Base-by-base conservation (phyloP, 30 jellyfish, hydroid and myxozoan genomes). In the Nemopilema nomurai region DNA sequence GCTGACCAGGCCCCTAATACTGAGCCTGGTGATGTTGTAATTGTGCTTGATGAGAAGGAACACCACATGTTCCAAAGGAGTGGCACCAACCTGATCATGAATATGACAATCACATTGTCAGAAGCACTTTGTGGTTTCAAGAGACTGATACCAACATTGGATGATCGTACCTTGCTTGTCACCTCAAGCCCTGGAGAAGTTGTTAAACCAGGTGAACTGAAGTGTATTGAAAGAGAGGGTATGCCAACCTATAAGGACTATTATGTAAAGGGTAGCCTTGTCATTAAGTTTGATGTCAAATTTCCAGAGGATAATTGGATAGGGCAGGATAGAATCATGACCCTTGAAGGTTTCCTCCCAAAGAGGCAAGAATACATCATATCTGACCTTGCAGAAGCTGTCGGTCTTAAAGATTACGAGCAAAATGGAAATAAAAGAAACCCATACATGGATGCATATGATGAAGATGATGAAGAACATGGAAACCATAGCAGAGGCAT, bases 1-100 rank as follows among this genome's bases (percentile, higher is more conserved):
- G 99, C 98, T 3, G 99, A 94, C 76, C 97, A 89, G 71, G 96
- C 97, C 57, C 99, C 99, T 22, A 88, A 85, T 31, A 90, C 89
- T 23, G 99, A 95, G 41, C 99, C 99, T 28, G 99, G 99, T 28
- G 98, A 95, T 70, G 88, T 95, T 19, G 87, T 95, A 22, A 87
- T 94, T 41, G 96, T 94, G 17, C 71, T 94, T 0, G 99, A 94
- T 89, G 97, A 94, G 81, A 91, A 89, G 62, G 97, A 89, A 50
- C 97, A 94, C 70, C 83, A 81, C 28, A 74, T 80, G 16, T 94
- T 89, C 79, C 84, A 85, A 69, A 72, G 99, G 32, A 80, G 80
- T 51, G 97, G 97, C 50, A 67, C 28, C 62, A 89, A 80, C 64
- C 87, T 94, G 8, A 28, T 66, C 27, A 70, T 84, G 94, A 90